Conservation (phyloP, 1,140 invertebrate species). For the Harpegnathos saltator region DNA sequence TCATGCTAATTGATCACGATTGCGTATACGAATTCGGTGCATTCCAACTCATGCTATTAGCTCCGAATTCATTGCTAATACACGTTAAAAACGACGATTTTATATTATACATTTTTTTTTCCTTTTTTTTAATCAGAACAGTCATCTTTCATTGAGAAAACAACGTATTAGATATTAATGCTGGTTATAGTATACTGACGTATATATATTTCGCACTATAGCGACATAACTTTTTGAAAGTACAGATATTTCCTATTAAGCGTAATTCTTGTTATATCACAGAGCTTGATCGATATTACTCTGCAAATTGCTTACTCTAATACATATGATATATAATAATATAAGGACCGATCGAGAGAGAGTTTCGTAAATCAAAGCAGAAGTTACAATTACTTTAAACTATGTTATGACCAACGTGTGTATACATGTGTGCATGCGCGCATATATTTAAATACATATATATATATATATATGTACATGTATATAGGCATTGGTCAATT, state of each 20-base stretch:
- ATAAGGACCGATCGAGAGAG: not conserved
- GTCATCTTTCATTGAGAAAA: not conserved
- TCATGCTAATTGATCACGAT: constrained; percentile 11
- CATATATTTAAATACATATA: constrained; percentile 18
- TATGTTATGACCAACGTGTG: constrained; percentile 11
- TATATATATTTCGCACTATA: constrained; percentile 20
- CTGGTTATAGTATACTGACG: constrained; percentile 17
- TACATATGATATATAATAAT: constrained; percentile 6
- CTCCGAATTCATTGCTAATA: constrained; percentile 8
- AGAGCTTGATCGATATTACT: constrained; percentile 39
- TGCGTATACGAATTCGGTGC: constrained; percentile 16
- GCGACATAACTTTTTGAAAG: constrained; percentile 21
- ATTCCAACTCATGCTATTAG: constrained; percentile 43
- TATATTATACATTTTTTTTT: constrained; percentile 10
- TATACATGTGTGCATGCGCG: constrained; percentile 17
- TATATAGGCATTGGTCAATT: constrained; percentile 30
- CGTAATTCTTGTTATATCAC: constrained; percentile 50
- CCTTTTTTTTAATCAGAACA: constrained; percentile 11
- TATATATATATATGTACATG: constrained; percentile 16
- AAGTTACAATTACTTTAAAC: constrained; percentile 23
- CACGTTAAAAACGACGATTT: not conserved
- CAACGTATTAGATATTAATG: constrained; percentile 30
- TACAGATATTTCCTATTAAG: constrained; percentile 26
- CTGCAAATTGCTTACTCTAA: constrained; percentile 34
- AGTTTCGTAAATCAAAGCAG: constrained; percentile 6